Evolutionary conservation across 1,140 invertebrate species (phyloP), one percentile per base, ranked within the genome.

Genomic region (Lucilia sericata): DNA sequence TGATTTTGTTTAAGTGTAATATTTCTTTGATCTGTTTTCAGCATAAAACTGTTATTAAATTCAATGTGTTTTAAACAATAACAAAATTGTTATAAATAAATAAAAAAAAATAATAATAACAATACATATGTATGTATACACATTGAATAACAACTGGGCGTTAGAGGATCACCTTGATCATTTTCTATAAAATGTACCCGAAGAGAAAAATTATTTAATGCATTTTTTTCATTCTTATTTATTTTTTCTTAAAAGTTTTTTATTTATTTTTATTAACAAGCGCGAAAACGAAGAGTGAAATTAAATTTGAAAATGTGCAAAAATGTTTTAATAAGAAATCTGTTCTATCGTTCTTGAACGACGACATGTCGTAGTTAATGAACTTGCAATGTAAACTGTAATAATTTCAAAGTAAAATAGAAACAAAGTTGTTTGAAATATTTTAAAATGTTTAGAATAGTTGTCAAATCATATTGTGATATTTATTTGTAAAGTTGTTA

Each of bases 111-210:
- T 36, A 36, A 7, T 10, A 42, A 42, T 42, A 42, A 42, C 10
- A 42, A 42, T 10, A 42, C 5, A 7, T 2, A 3, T 42, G 42
- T 42, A 3, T 42, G 42, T 42, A 55, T 8, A 25, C 25, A 5
- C 25, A 30, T 30, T 30, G 0, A 70, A 70, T 19, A 21, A 19
- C 65, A 70, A 70, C 65, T 19, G 65, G 65, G 65, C 65, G 65
- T 70, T 70, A 70, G 65, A 70, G 1, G 65, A 70, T 70, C 19
- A 25, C 65, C 65, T 70, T 70, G 65, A 70, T 70, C n/a, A 70
- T 21, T 70, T 70, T 13, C 10, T 17, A 3, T 60, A n/a, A 70
- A 19, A 19, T 70, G 21, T 70, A 21, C n/a, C 19, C n/a, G 21
- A 21, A 21, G 65, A 70, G 65, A 70, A 70, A 70, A 25, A 70